Evolutionary conservation across 1,140 invertebrate genomes (phyloP), one percentile per base, ranked within the genome.

Genomic region (Grapholita molesta): DNA sequence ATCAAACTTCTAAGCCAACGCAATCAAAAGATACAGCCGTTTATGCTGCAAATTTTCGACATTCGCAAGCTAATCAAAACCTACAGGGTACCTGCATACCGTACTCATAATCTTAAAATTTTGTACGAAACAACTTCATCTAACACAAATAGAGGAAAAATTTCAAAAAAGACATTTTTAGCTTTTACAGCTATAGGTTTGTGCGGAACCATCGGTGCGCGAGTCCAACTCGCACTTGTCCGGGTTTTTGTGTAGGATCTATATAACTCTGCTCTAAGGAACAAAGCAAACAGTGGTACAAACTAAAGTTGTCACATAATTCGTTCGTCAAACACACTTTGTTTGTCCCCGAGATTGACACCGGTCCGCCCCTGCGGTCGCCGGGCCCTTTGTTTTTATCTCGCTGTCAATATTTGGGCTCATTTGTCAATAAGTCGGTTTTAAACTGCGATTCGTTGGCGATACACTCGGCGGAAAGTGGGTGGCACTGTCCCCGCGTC

Each of bases 291-390:
- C 82, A 82, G 67, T 73, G 74, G 71, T 57, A 70, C 66, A 78
- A 81, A 85, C 75, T 71, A 79, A 82, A 79, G 74, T 82, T 87
- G 83, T 86, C 84, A 82, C 77, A 78, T 90, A 88, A 90, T 88
- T 90, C 83, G 83, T 89, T 85, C 71, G 76, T 82, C 82, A 89
- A 90, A 90, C 84, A 89, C 69, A 71, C 64, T 38, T n/a, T 82
- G 61, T 90, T 90, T 90, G 85, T 86, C 80, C 79, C 84, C 72
- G 78, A 79, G 85, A 87, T 86, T 86, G 87, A 89, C 87, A 89
- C 87, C 83, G 73, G 64, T 74, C 78, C 76, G 71, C 77, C 81
- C 77, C 76, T 71, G 64, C 64, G 65, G 68, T 67, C 71, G 72
- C 68, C 71, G 72, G 70, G 64, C 77, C 76, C 77, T 85, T 87